Conservation (phyloP, 2,797 vertebrate species). For the Myiotriccus ornatus region DNA sequence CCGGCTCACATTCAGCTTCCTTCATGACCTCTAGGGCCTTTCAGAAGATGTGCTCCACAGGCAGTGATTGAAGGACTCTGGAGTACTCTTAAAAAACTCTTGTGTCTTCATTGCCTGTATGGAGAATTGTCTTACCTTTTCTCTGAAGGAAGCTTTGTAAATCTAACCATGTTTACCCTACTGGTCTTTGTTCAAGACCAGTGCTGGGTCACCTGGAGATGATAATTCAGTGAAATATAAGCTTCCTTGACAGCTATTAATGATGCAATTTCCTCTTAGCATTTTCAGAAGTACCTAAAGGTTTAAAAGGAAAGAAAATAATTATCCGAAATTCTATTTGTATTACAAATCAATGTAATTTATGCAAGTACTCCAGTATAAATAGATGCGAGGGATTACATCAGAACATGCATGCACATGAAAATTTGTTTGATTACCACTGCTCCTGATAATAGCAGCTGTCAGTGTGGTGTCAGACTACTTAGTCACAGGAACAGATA, state of each 20-base stretch:
- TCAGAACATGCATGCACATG: fast-evolving
- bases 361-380: background rate
- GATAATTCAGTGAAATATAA: background rate
- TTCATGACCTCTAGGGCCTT: background rate
- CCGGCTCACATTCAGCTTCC: background rate
- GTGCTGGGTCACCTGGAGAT: background rate
- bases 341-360: background rate
- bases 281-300: background rate
- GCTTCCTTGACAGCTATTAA: background rate
- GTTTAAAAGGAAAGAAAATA: background rate
- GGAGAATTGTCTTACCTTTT: background rate
- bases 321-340: background rate
- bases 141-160: background rate
- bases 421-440: background rate
- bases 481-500: background rate
- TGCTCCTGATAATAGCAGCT: background rate
- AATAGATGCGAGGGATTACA: background rate
- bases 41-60: background rate
- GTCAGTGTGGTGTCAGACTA: background rate
- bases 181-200: background rate
- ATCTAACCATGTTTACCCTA: background rate
- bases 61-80: background rate
- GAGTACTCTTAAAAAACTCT: background rate
- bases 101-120: background rate
- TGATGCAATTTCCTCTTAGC: background rate